Percentiles rank a stretch among this genome's conserved stretches.
phyloP scores from a whole-genome alignment of 2,113 vertebrate species.

The Urocitellus parryii region DNA sequence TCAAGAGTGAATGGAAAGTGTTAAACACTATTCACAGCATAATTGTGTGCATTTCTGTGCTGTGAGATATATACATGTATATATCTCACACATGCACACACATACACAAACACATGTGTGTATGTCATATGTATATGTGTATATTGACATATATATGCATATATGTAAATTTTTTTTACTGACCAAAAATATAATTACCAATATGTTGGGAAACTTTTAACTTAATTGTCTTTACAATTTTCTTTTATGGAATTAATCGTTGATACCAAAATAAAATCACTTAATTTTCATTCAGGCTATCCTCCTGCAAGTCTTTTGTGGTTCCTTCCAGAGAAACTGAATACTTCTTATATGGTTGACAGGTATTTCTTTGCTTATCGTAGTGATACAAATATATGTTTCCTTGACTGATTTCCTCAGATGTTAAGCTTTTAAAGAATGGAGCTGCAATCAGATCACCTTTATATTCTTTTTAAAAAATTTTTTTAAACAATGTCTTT shows the following conservation, averaged over 20 bases:
- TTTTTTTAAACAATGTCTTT: too few relatives aligned
- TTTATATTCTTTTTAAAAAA: background rate
- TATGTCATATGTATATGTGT: background rate
- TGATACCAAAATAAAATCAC: background rate
- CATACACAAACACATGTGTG: too few relatives aligned
- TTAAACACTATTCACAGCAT: background rate
- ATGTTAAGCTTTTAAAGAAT: slow-evolving; percentile 9
- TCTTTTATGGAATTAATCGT: background rate
- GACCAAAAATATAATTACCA: background rate
- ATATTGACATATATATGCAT: background rate
- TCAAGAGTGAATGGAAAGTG: background rate
- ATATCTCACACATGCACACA: too few relatives aligned
- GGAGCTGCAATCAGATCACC: background rate
- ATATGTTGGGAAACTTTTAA: background rate
- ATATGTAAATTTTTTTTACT: background rate
- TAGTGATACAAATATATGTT: background rate
- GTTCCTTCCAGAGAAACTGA: background rate
- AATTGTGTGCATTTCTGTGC: background rate
- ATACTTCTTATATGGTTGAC: background rate
- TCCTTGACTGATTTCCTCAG: background rate
- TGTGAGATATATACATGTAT: background rate
- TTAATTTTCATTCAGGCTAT: slow-evolving; percentile 12
- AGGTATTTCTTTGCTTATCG: background rate
- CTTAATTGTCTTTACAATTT: background rate
- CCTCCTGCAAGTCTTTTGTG: background rate